These are phyloP conservation scores for Agraylea sexmaculata DNA, from an alignment of 1,140 invertebrate genomes.

Conservation along the genomic window DNA sequence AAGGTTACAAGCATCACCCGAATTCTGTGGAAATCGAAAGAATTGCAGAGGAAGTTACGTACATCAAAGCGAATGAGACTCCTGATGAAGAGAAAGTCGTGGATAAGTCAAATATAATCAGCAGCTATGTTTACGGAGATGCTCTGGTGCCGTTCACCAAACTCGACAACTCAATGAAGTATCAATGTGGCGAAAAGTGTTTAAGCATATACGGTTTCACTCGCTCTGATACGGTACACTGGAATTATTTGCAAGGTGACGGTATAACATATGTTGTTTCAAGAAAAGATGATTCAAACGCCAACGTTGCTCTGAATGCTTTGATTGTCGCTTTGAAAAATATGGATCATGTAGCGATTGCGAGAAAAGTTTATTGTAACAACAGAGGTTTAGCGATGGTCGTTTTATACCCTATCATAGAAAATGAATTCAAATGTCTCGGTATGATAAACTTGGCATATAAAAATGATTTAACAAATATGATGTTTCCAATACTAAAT, in stretches of 20 bases:
- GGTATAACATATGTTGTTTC: slow-evolving; percentile 34
- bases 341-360: slow-evolving; percentile 30
- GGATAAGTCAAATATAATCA: slow-evolving; percentile 23
- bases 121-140: slow-evolving; percentile 33
- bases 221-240: slow-evolving; percentile 27
- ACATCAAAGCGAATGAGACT: slow-evolving; percentile 29
- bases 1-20: slow-evolving; percentile 27
- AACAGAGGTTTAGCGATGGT: slow-evolving; percentile 35
- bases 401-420: slow-evolving; percentile 34
- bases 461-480: slow-evolving; percentile 36
- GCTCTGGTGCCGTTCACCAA: slow-evolving; percentile 32
- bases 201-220: slow-evolving; percentile 36
- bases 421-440: slow-evolving; percentile 26
- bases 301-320: slow-evolving; percentile 30
- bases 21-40: slow-evolving; percentile 25
- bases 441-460: slow-evolving; percentile 32
- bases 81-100: slow-evolving; percentile 25
- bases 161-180: slow-evolving; percentile 30
- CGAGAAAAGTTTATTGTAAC: slow-evolving; percentile 32
- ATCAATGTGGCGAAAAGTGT: slow-evolving; percentile 31
- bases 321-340: slow-evolving; percentile 29
- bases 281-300: slow-evolving; percentile 31
- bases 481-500: slow-evolving; percentile 33
- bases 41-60: slow-evolving; percentile 24
- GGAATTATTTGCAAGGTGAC: slow-evolving; percentile 33